Base-by-base conservation (phyloP, 2,888 invertebrate species). In the Dryococelus australis region DNA sequence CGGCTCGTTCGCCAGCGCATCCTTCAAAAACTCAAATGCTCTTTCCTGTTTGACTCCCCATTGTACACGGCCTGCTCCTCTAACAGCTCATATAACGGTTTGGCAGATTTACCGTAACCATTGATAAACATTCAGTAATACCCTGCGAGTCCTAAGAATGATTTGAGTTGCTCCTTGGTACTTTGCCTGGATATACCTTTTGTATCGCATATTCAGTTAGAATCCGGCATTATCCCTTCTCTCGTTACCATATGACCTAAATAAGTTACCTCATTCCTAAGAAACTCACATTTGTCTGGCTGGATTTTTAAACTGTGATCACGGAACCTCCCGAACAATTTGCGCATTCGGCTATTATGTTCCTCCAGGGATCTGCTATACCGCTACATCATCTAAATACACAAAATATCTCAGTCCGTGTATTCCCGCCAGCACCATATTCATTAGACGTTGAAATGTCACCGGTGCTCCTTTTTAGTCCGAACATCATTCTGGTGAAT, bases 251-350 rank as follows among this genome's bases (percentile, higher is more conserved):
- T 9, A 27, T 83, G 83, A 16, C 43, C 47, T 13, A 43, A 24
- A 35, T 81, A 43, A 28, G 85, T 78, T 27, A 86, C 53, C 35
- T 79, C n/a, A 9, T 85, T 87, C 27, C 28, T 24, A 88, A 88
- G 28, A 80, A 89, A 89, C 13, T 86, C 85, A 79, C 89, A 89
- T 84, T 88, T 89, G 24, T 87, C 88, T 6, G 87, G 85, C 27
- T 89, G 88, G 13, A 89, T 35, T 43, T 81, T 79, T n/a, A n/a
- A n/a, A n/a, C n/a, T n/a, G n/a, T n/a, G n/a, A n/a, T n/a, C n/a
- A n/a, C n/a, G n/a, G n/a, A 86, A 84, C 79, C 84, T 87, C 43
- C 27, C 26, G 24, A 89, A 87, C 13, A 89, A 85, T 27, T 86
- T 51, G 27, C 81, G 78, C n/a, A 89, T 16, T 35, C 79, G 27